Conservation (phyloP, 2,888 invertebrate genomes). For the Slavum lentiscoides region DNA sequence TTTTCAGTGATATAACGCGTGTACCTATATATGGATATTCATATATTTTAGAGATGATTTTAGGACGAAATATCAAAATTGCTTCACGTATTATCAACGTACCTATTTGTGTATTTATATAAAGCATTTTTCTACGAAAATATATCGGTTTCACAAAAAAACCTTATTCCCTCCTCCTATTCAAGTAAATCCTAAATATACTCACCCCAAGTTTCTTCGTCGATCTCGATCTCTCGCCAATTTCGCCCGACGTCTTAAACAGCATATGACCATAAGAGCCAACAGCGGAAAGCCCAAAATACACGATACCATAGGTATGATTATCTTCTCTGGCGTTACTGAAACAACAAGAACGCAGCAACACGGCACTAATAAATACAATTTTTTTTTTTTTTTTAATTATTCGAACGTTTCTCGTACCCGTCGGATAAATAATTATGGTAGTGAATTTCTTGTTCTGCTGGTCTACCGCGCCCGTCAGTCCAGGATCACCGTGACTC, state of each 20-base stretch:
- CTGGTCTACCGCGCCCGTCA: slow-evolving; percentile 58
- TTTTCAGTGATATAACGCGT: no score
- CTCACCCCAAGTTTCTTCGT: slow-evolving; percentile 62
- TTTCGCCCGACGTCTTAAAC: slow-evolving; percentile 79
- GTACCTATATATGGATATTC: no score
- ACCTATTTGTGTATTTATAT: no score
- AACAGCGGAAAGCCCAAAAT: slow-evolving; percentile 86
- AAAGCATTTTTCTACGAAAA: no score
- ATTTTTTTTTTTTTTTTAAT: background rate
- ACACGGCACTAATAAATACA: no score
- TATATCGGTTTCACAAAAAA: no score
- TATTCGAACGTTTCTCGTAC: slow-evolving; percentile 60
- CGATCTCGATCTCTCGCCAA: slow-evolving; percentile 81
- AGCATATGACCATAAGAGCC: slow-evolving; percentile 84
- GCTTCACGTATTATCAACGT: no score
- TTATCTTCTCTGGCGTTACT: slow-evolving; percentile 87
- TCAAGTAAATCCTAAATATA: background rate
- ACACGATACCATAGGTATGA: slow-evolving; percentile 85
- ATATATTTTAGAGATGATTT: no score
- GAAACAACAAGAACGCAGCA: slow-evolving; percentile 59
- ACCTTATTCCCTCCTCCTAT: no score
- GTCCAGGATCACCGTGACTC: slow-evolving; percentile 31
- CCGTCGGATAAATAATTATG: slow-evolving; percentile 74
- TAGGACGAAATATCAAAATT: no score
- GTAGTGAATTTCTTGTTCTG: slow-evolving; percentile 72